Evolutionary conservation across 2,113 vertebrate species (phyloP).

Genomic region (Variabilichromis moorii): DNA sequence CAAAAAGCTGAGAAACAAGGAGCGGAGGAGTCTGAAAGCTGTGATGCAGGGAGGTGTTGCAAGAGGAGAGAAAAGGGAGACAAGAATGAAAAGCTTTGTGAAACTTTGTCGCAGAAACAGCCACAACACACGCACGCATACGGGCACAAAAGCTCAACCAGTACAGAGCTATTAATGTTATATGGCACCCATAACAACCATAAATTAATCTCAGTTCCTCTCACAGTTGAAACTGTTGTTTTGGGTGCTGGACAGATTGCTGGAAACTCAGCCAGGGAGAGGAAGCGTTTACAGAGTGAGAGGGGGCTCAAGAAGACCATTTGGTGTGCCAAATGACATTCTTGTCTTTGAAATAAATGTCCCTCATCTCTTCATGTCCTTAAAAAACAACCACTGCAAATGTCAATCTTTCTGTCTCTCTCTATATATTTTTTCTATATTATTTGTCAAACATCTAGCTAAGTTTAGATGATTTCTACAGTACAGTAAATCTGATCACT

Average conservation of each 20-base stretch:
- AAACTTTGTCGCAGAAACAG: constrained; percentile 56
- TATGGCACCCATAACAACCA: constrained; percentile 9
- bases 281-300: not conserved
- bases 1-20: constrained; percentile 55
- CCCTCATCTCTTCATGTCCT: not conserved
- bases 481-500: not conserved
- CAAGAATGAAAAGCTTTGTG: constrained; percentile 49
- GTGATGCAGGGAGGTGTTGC: constrained; percentile 59
- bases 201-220: constrained; percentile 18
- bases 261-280: constrained; percentile 4
- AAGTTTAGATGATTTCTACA: not conserved
- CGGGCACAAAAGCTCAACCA: constrained; percentile 1
- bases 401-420: not conserved
- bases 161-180: constrained; percentile 31
- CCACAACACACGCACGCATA: not conserved
- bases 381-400: not conserved
- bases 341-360: not conserved
- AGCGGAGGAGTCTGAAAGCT: constrained; percentile 60
- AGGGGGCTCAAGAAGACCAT: not conserved
- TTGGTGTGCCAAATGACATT: not conserved
- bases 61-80: constrained; percentile 43
- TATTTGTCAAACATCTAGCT: not conserved
- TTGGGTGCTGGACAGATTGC: constrained; percentile 5
- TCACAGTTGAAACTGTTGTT: constrained; percentile 12
- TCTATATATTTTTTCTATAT: not conserved